Base-by-base conservation (phyloP, 2,888 invertebrate species). In the Xanthorhoe spadicearia region DNA sequence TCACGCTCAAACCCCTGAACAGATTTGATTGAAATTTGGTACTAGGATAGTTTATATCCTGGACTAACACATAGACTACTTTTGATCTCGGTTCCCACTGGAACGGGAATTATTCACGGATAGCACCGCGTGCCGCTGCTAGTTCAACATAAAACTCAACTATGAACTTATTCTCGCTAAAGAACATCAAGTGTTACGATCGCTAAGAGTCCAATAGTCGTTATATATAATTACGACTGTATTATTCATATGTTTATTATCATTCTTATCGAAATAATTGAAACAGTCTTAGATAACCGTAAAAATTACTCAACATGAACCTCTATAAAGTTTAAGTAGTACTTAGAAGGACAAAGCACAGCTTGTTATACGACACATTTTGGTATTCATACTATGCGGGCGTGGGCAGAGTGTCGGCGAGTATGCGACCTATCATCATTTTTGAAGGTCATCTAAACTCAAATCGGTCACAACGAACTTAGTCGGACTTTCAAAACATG, bases 301-400 rank as follows among this genome's bases (percentile, higher is more conserved):
- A 68, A 61, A 67, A 68, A 64, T 64, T 64, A 64, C 64, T 38
- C 53, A 18, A 61, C 18, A 61, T 55, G 60, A 15, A 58, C 63
- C 35, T 19, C 66, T 69, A 66, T 70, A 71, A 71, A 73, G 62
- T 69, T 69, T 72, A 71, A 72, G 68, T 71, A 66, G 66, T 67
- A 66, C 66, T 67, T 67, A 70, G 68, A 68, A 64, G 68, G 64
- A 74, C 74, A 74, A 72, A 65, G 69, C 68, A 49, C 52, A 4
- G 60, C 61, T 54, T 72, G 70, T 70, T 59, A 66, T 68, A 71
- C 50, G 65, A 66, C 67, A 70, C 68, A 63, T 71, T 70, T 70
- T 64, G 64, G 69, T 70, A 72, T 72, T 71, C 70, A 71, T 69
- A 61, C 54, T 43, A 17, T 15, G 19, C 38, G 48, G 48, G 64